Evolutionary conservation across 2,888 invertebrate species (phyloP), one percentile per base, ranked within the genome.

Genomic region (Clepsis dumicolana): DNA sequence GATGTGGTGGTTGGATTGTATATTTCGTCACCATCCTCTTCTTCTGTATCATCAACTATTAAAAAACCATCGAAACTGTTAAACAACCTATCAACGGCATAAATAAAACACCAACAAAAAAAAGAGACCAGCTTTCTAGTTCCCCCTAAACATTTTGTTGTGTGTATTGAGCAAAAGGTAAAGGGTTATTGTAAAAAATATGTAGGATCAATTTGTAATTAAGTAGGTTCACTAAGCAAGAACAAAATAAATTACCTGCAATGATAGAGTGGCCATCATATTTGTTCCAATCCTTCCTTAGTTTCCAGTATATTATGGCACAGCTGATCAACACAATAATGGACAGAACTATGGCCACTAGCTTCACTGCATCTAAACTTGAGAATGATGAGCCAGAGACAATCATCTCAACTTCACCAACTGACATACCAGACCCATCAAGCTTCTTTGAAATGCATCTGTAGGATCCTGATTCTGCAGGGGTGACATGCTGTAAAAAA

Each of bases 381-480:
- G 88, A 79, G 74, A 91, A 91, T 73, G 84, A 65, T 44, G 89
- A 80, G 2, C 91, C 94, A 71, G 90, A 93, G 0, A 96, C 95
- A 56, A 95, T 87, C 86, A 96, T 93, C 78, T 95, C 94, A 27
- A 95, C 94, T 70, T 94, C 90, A 50, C 94, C 94, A 27, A 95
- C 91, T 66, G 94, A 94, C 24, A 94, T 87, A 4, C 93, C 90
- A 64, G 89, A 85, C 57, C 94, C 92, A 75, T 88, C 88, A 56
- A 96, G 80, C 57, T 94, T 94, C 79, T 91, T 94, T 4, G 96
- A 95, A 66, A 96, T 83, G 77, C 96, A 96, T 78, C 94, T 94
- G 82, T 96, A 96, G 71, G 94, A 91, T 1, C 96, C 96, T 67
- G 95, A 92, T 77, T 96, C 96, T 64, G 91, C 86, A 7, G 94